Evolutionary conservation across 2,113 vertebrate genomes (phyloP).

Genomic region (Tenebrosternarchus preto): DNA sequence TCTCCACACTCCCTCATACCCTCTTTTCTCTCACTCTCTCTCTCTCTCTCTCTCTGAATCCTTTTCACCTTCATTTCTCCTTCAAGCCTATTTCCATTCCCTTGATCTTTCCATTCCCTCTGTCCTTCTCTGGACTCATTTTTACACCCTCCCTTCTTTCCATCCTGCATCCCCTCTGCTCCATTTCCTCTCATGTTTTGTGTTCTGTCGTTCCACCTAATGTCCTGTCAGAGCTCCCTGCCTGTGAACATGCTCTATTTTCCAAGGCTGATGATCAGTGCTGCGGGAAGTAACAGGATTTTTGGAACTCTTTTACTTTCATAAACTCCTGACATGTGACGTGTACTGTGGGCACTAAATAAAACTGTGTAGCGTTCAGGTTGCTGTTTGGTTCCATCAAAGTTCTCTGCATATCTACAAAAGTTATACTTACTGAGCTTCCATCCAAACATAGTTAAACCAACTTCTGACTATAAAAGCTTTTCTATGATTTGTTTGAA

Average conservation of each 20-base stretch:
- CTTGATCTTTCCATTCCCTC: background rate
- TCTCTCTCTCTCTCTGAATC: background rate
- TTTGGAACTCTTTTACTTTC: background rate
- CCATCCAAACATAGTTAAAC: too few relatives aligned
- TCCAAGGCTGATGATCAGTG: background rate
- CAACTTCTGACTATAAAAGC: too few relatives aligned
- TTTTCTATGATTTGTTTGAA: too few relatives aligned
- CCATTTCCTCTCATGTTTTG: background rate
- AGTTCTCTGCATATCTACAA: background rate
- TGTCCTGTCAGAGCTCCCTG: background rate
- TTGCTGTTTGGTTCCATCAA: background rate
- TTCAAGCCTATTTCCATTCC: background rate
- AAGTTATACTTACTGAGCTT: background rate
- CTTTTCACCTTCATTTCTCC: constrained; percentile 21
- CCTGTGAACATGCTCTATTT: background rate
- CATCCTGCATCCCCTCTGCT: background rate
- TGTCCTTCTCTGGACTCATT: background rate
- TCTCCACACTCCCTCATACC: background rate
- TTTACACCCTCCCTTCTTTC: background rate
- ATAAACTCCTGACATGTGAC: background rate
- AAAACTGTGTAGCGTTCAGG: background rate
- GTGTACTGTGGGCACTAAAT: background rate
- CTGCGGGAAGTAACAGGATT: background rate
- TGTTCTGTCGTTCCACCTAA: background rate
- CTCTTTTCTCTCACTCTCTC: constrained; percentile 10